A percentile compares a stretch with the other conserved stretches of the same genome.
phyloP scores from a whole-genome alignment of 2,888 invertebrate genomes.

The Micoletzkya japonica region DNA sequence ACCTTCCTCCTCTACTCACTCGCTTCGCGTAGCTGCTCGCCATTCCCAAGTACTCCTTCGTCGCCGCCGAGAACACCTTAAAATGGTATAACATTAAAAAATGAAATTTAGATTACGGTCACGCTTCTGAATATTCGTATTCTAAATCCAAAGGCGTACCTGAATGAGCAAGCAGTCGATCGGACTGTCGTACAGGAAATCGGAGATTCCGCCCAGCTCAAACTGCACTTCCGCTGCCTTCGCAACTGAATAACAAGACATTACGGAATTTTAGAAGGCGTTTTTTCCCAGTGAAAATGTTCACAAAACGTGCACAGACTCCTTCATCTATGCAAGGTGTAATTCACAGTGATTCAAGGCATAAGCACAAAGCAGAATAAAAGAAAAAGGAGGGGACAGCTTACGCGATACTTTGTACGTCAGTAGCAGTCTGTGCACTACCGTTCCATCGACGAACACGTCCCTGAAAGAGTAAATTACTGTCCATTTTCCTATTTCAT shows the following conservation, averaged over 20 bases:
- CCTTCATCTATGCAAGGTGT: no score
- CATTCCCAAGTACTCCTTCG: slow-evolving; percentile 82
- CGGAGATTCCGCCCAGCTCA: slow-evolving; percentile 80
- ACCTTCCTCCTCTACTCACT: no score
- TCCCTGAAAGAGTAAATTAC: neutral
- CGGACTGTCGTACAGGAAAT: slow-evolving; percentile 89
- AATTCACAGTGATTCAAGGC: no score
- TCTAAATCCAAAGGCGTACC: slow-evolving; percentile 68
- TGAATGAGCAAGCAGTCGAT: slow-evolving; percentile 96
- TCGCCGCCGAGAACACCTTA: slow-evolving; percentile 88
- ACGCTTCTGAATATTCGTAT: neutral
- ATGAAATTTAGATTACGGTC: slow-evolving; percentile 2
- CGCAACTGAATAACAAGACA: slow-evolving; percentile 41
- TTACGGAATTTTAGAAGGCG: no score
- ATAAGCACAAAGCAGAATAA: neutral
- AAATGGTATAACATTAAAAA: neutral
- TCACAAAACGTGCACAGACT: no score
- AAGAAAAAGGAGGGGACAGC: neutral
- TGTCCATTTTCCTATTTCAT: neutral
- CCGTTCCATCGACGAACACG: slow-evolving; percentile 25
- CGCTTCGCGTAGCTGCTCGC: slow-evolving; percentile 88
- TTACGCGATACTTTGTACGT: slow-evolving; percentile 76
- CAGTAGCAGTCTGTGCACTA: slow-evolving; percentile 83
- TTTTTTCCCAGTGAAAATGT: no score
- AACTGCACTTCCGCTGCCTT: slow-evolving; percentile 46